Evolutionary conservation across 2,797 vertebrate genomes (phyloP).

Genomic region (Pangasius mekongensis): DNA sequence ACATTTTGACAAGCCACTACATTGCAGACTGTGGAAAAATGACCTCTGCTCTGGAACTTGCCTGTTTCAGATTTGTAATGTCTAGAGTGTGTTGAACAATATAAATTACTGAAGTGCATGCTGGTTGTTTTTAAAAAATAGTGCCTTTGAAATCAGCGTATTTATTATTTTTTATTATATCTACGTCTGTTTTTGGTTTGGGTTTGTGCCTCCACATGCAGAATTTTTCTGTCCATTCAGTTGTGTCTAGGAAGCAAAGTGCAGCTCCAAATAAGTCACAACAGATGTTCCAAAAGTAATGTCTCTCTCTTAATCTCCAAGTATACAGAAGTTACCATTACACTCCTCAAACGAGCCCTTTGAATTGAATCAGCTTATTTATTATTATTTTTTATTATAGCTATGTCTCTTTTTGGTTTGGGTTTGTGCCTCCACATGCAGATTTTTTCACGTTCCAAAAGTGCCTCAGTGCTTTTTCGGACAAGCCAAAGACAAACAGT

Average conservation of each 20-base stretch:
- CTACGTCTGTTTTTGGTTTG: not conserved
- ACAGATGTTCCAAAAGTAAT: slow-evolving; percentile 27
- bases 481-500: slow-evolving; percentile 16
- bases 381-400: not conserved
- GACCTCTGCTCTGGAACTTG: not conserved
- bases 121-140: not conserved
- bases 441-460: slow-evolving; percentile 15
- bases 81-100: not conserved
- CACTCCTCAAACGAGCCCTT: slow-evolving; percentile 25
- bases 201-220: not conserved
- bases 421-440: not conserved
- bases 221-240: slow-evolving; percentile 12
- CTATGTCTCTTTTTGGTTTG: not conserved
- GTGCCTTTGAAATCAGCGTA: not conserved
- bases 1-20: slow-evolving; percentile 12
- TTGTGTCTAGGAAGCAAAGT: not conserved
- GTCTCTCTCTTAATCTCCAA: slow-evolving; percentile 28
- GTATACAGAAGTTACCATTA: slow-evolving; percentile 32
- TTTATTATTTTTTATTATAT: not conserved
- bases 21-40: not conserved
- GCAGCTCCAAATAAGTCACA: slow-evolving; percentile 8
- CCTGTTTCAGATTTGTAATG: not conserved
- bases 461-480: not conserved
- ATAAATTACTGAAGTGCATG: not conserved
- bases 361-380: not conserved